Base-by-base conservation (phyloP, 2,113 vertebrate species). In the Anoura caudifer region DNA sequence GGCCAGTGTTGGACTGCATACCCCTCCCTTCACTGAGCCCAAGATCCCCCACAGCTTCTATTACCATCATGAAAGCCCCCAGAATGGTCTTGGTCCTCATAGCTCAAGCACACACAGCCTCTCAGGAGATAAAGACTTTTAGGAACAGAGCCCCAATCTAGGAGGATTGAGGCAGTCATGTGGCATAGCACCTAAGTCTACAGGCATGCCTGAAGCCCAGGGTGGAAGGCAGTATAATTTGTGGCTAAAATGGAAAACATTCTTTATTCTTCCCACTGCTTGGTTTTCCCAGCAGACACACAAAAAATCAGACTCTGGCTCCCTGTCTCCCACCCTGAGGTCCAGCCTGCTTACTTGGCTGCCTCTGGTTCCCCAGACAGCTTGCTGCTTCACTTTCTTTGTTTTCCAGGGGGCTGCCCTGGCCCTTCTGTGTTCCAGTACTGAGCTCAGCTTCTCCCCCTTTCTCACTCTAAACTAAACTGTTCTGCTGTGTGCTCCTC, bases 241-340 rank as follows among this genome's bases (percentile, higher is more conserved):
- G 96, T 92, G 96, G 97, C 90, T 95, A 56, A 83, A 73, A 73
- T 95, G 97, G 94, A 97, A 96, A 97, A 89, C 56, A 86, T 95
- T 93, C 86, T 95, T 87, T 84, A 65, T 83, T 95, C 80, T 76
- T 79, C 91, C 92, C 38, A 28, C 61, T 59, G 82, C n/a, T 93
- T 33, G 84, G 79, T 79, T 93, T 94, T 85, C 80, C 85, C 61
- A 81, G 76, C 65, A 97, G 92, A 59, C 90, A 94, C 59, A 94
- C 80, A 85, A 84, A 82, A 87, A 96, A 90, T 22, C 75, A 90
- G 50, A 83, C 22, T 82, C 80, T 47, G 52, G 81, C 72, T 97
- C 75, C 75, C 17, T 43, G 15, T 41, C 81, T 75, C 72, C 79
- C 73, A 4, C 36, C 54, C 15, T 38, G 92, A 95, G 83, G 63